phyloP scores from a whole-genome alignment of 1,140 invertebrate species.

The Hormaphis cornu region DNA sequence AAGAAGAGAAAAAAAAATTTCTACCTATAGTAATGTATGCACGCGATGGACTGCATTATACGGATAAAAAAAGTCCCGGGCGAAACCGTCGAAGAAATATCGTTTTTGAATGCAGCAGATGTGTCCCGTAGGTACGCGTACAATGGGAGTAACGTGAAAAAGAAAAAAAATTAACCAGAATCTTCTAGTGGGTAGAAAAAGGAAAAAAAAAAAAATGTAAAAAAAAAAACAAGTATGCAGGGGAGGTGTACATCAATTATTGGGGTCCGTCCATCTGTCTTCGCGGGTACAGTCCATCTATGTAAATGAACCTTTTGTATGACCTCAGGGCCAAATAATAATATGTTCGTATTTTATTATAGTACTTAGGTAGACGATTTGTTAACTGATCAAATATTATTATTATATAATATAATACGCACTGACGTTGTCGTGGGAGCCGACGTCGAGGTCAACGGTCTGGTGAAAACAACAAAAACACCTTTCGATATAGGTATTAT shows the following conservation, averaged over 20 bases:
- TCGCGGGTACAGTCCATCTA: slow-evolving; percentile 13
- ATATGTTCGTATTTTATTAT: too few species aligned
- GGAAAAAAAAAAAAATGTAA: too few species aligned
- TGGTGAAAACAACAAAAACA: slow-evolving; percentile 24
- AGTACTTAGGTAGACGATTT: slow-evolving; percentile 19
- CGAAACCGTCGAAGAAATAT: neutral
- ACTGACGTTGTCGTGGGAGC: neutral
- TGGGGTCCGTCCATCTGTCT: slow-evolving; percentile 28
- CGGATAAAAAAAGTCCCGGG: neutral
- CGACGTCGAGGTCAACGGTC: slow-evolving; percentile 4
- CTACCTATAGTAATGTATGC: neutral
- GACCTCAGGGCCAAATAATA: slow-evolving; percentile 21
- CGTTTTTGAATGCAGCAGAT: slow-evolving; percentile 25
- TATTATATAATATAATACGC: neutral
- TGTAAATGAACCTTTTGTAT: slow-evolving; percentile 29
- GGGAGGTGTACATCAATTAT: slow-evolving; percentile 9
- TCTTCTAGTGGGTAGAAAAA: slow-evolving; percentile 13
- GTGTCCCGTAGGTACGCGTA: neutral
- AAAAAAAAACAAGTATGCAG: neutral
- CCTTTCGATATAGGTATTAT: slow-evolving; percentile 5
- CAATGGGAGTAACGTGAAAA: neutral
- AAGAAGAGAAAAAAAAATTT: too few species aligned
- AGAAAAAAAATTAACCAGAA: neutral
- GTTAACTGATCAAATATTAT: slow-evolving; percentile 23
- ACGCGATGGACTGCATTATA: neutral